phyloP scores from a whole-genome alignment of 2,797 vertebrate species.

The Chanos chanos region DNA sequence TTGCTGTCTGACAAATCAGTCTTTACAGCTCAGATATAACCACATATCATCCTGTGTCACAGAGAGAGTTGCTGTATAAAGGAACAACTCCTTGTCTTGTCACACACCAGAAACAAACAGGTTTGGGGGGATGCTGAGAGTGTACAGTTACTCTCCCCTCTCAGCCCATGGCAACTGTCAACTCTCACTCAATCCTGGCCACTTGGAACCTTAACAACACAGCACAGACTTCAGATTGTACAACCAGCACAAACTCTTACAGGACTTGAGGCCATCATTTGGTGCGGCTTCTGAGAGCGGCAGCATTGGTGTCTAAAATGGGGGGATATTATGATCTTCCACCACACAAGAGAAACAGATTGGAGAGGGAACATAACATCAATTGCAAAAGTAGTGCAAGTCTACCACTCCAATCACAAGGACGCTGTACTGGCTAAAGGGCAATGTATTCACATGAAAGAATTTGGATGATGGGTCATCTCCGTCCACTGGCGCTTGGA shows the following conservation, averaged over 20 bases:
- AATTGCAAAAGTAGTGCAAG: too few species aligned
- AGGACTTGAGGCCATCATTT: slow-evolving; percentile 20
- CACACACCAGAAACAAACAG: slow-evolving; percentile 45
- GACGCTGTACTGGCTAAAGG: slow-evolving; percentile 12
- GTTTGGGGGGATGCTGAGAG: slow-evolving; percentile 56
- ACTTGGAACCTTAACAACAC: slow-evolving; percentile 51
- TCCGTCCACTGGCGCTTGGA: neutral
- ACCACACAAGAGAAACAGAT: slow-evolving; percentile 20
- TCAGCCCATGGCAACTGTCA: slow-evolving; percentile 58
- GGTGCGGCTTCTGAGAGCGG: slow-evolving; percentile 1
- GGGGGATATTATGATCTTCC: slow-evolving; percentile 18
- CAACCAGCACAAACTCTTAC: slow-evolving; percentile 3
- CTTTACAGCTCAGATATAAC: slow-evolving; percentile 37
- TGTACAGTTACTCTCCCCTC: slow-evolving; percentile 45
- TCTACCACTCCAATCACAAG: neutral
- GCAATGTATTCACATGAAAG: slow-evolving; percentile 8
- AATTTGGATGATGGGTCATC: slow-evolving; percentile 6
- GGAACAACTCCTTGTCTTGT: slow-evolving; percentile 62
- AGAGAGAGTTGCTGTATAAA: slow-evolving; percentile 43
- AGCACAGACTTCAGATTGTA: slow-evolving; percentile 39
- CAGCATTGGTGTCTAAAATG: slow-evolving; percentile 25
- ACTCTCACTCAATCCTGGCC: slow-evolving; percentile 65
- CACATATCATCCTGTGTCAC: slow-evolving; percentile 30
- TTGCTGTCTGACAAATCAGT: slow-evolving; percentile 36
- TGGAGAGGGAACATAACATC: too few species aligned